phyloP scores from a whole-genome alignment of 2,888 invertebrate genomes.

The Dromius quadrimaculatus region DNA sequence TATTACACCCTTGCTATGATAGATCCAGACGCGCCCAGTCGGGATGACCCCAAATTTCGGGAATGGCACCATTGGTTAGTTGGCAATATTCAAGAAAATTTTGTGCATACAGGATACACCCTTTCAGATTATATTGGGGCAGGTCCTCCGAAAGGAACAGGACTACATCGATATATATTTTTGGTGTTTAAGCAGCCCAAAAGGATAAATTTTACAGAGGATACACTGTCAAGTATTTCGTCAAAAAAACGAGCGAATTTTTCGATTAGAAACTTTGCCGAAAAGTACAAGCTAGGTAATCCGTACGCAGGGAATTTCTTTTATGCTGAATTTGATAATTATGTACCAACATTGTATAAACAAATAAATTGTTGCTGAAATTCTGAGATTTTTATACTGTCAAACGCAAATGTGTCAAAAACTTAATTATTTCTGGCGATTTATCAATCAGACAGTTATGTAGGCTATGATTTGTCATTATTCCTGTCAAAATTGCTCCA shows the following conservation, averaged over 20 bases:
- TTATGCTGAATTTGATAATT: background rate
- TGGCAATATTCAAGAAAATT: slow-evolving; percentile 76
- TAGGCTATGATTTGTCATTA: background rate
- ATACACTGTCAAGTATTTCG: slow-evolving; percentile 61
- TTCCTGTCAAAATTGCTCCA: background rate
- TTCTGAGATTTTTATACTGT: background rate
- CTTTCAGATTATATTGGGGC: slow-evolving; percentile 76
- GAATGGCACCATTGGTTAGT: slow-evolving; percentile 86
- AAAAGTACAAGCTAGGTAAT: background rate
- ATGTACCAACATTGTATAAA: background rate
- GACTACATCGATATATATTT: slow-evolving; percentile 81
- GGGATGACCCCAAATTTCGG: slow-evolving; percentile 75
- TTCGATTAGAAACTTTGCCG: background rate
- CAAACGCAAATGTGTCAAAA: background rate
- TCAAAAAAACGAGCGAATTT: slow-evolving; percentile 69
- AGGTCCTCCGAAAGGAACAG: slow-evolving; percentile 80
- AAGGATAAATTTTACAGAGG: slow-evolving; percentile 60
- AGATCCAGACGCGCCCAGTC: slow-evolving; percentile 84
- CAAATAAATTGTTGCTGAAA: background rate
- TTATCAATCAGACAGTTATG: background rate
- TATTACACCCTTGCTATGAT: slow-evolving; percentile 67
- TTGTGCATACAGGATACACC: slow-evolving; percentile 70
- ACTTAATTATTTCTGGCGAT: too few relatives aligned
- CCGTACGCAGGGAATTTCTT: background rate
- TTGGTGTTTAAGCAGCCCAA: slow-evolving; percentile 67